Percentiles rank a stretch among this genome's conserved stretches.
Conservation (phyloP, 2,797 vertebrate species). For the Psittacula echo region DNA sequence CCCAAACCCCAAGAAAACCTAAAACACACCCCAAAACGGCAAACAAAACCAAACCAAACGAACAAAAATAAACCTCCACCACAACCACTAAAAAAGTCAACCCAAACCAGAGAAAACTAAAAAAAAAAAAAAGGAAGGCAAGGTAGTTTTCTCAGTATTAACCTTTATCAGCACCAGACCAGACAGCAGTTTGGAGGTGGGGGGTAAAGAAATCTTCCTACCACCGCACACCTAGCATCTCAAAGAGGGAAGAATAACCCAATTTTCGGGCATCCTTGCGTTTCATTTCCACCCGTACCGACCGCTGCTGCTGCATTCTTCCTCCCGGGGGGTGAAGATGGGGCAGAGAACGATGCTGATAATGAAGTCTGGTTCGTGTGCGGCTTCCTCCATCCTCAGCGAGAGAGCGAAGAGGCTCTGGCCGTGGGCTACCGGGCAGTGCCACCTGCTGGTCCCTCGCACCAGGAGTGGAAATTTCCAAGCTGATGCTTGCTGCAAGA, state of each 20-base stretch:
- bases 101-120: background rate
- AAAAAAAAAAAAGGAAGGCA: background rate
- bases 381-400: background rate
- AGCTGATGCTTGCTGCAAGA: accelerated
- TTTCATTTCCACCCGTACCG: background rate
- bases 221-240: background rate
- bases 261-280: background rate
- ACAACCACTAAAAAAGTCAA: background rate
- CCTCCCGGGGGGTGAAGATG: background rate
- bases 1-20: background rate
- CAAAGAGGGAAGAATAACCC: background rate
- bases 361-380: background rate
- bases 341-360: background rate
- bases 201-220: background rate
- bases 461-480: slow-evolving; percentile 66
- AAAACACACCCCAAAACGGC: background rate
- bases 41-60: background rate
- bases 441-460: slow-evolving; percentile 66
- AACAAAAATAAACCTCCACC: background rate
- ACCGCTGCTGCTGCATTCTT: slow-evolving; percentile 25
- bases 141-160: background rate
- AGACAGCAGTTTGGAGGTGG: background rate
- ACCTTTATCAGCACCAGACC: background rate
- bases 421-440: slow-evolving; percentile 28
- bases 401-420: background rate